Conservation (phyloP, 2,113 vertebrate species). For the Epinephelus moara region DNA sequence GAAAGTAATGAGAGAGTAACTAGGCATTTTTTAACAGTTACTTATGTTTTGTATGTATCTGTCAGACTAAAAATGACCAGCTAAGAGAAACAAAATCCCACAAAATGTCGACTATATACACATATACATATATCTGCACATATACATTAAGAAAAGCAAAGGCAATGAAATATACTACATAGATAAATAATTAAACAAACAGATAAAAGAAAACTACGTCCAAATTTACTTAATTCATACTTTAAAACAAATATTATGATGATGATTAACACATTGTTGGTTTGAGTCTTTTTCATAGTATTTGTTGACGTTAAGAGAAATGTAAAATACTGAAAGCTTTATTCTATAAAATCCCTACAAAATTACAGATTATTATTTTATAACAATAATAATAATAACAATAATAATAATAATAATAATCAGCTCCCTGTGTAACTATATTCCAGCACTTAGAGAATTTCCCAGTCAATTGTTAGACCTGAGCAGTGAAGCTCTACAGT, state of each 20-base stretch:
- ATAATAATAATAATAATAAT: not conserved
- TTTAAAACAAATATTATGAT: not conserved
- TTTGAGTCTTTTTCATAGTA: not conserved
- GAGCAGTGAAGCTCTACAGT: slow-evolving; percentile 35
- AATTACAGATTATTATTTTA: slow-evolving; percentile 1
- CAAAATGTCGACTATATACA: no score
- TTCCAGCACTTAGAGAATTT: slow-evolving; percentile 18
- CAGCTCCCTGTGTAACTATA: slow-evolving; percentile 11
- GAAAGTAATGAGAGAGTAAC: no score
- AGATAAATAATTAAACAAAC: not conserved
- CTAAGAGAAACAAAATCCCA: not conserved
- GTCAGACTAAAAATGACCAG: not conserved
- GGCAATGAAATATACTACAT: not conserved
- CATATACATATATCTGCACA: no score
- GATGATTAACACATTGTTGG: not conserved
- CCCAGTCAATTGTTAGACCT: slow-evolving; percentile 28
- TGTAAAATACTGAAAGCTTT: not conserved
- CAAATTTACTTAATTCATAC: no score
- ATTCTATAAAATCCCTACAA: slow-evolving; percentile 20
- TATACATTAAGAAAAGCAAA: no score
- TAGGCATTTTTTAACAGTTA: no score
- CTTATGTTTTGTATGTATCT: no score
- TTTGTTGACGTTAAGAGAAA: not conserved
- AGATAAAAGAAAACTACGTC: no score
- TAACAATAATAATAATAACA: not conserved